Evolutionary conservation across 2,113 vertebrate species (phyloP).

Genomic region (Channa argus): DNA sequence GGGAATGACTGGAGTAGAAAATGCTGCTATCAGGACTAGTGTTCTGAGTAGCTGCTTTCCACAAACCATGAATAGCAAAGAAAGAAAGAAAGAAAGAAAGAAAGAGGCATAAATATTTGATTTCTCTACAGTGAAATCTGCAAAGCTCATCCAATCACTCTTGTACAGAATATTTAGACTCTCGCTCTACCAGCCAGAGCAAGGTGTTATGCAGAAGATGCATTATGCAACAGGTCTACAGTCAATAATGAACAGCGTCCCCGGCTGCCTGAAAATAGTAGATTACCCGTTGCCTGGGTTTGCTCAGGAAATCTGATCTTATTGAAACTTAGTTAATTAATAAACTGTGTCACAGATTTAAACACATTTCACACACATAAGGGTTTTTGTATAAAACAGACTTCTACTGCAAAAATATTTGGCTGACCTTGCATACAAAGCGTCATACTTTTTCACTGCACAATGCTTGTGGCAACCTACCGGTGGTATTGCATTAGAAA

Average conservation of each 20-base stretch:
- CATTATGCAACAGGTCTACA: conserved; percentile 72
- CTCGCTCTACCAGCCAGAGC: conserved; percentile 40
- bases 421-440: too few relatives aligned
- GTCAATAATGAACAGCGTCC: conserved; percentile 56
- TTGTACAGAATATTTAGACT: conserved; percentile 47
- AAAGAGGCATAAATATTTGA: conserved; percentile 80
- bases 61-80: conserved; percentile 64
- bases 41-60: conserved; percentile 47
- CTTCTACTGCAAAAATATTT: not conserved
- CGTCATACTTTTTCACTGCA: too few relatives aligned
- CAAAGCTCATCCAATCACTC: conserved; percentile 62
- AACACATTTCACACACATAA: not conserved
- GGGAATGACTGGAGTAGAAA: conserved; percentile 33
- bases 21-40: conserved; percentile 37
- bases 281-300: conserved; percentile 16
- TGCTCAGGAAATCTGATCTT: conserved; percentile 5
- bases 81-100: conserved; percentile 61
- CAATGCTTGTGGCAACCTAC: too few relatives aligned
- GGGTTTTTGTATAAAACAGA: not conserved
- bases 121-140: conserved; percentile 62
- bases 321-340: not conserved
- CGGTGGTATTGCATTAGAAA: too few relatives aligned
- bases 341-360: not conserved
- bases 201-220: conserved; percentile 55
- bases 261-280: conserved; percentile 44